Evolutionary conservation across 2,797 vertebrate genomes (phyloP).

Genomic region (Kryptopterus vitreolus): DNA sequence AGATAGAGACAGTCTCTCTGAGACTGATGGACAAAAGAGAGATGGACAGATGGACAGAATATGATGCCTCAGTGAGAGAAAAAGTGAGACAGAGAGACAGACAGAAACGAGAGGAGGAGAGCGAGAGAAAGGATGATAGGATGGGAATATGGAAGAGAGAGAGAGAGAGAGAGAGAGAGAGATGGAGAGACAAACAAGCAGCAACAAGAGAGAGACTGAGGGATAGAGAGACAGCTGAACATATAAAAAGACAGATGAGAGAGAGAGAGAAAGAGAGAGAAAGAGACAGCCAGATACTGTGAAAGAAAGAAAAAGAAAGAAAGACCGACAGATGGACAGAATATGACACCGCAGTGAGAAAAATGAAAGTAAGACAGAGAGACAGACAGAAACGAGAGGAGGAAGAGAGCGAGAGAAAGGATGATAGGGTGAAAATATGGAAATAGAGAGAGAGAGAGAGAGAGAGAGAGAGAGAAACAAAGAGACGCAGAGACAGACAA

Average conservation of each 20-base stretch:
- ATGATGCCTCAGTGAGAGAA: too few species aligned
- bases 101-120: not conserved
- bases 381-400: too few species aligned
- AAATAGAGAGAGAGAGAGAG: too few species aligned
- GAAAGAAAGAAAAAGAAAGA: constrained; percentile 18
- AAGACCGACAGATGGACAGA: not conserved
- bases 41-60: not conserved
- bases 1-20: not conserved
- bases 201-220: not conserved
- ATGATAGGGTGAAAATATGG: too few species aligned
- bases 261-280: not conserved
- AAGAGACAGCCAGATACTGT: too few species aligned
- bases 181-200: not conserved
- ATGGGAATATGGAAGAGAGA: too few species aligned
- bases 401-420: too few species aligned
- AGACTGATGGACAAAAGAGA: constrained; percentile 12
- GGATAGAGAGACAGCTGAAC: not conserved
- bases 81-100: not conserved
- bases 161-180: constrained; percentile 21
- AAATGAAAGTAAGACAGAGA: not conserved
- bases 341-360: too few species aligned
- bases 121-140: too few species aligned
- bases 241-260: too few species aligned
- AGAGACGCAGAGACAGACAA: not conserved
- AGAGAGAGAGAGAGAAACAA: too few species aligned